Evolutionary conservation across 2,888 invertebrate species (phyloP).

Genomic region (Mesochorus sp.): DNA sequence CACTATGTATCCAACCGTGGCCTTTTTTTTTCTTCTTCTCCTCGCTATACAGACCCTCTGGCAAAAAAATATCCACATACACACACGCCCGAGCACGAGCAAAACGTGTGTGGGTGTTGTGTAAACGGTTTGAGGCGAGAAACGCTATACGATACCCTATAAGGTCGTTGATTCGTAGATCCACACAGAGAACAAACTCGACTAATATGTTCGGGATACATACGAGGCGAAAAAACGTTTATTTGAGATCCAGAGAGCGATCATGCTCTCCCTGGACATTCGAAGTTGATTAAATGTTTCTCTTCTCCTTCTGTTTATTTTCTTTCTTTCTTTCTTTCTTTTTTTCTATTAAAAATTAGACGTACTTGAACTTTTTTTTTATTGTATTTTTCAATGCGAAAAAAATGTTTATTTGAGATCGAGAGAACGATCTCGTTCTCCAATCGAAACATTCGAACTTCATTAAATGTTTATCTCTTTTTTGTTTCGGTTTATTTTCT

Average conservation of each 20-base stretch:
- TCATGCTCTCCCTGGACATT: too few relatives aligned
- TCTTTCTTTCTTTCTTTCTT: too few relatives aligned
- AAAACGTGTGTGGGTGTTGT: constrained; percentile 78
- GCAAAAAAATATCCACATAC: constrained; percentile 49
- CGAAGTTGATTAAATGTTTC: too few relatives aligned
- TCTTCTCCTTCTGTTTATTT: too few relatives aligned
- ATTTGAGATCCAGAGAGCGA: too few relatives aligned
- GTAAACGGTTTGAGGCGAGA: constrained; percentile 71
- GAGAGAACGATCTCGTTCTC: too few relatives aligned
- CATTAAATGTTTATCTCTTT: too few relatives aligned
- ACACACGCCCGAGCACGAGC: constrained; percentile 28
- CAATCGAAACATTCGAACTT: too few relatives aligned
- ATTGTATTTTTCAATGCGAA: too few relatives aligned
- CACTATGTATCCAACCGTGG: neutral
- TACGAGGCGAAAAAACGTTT: neutral
- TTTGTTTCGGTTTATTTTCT: too few relatives aligned
- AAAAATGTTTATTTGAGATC: constrained; percentile 10
- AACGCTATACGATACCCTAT: constrained; percentile 76
- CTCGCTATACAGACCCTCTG: constrained; percentile 26
- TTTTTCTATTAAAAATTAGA: too few relatives aligned
- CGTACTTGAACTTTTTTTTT: too few relatives aligned
- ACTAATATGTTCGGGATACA: constrained; percentile 18
- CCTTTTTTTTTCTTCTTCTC: neutral
- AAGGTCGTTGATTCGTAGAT: constrained; percentile 69
- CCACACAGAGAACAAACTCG: constrained; percentile 8